Conservation (phyloP, 2,888 invertebrate genomes). For the Athrips mouffetella region DNA sequence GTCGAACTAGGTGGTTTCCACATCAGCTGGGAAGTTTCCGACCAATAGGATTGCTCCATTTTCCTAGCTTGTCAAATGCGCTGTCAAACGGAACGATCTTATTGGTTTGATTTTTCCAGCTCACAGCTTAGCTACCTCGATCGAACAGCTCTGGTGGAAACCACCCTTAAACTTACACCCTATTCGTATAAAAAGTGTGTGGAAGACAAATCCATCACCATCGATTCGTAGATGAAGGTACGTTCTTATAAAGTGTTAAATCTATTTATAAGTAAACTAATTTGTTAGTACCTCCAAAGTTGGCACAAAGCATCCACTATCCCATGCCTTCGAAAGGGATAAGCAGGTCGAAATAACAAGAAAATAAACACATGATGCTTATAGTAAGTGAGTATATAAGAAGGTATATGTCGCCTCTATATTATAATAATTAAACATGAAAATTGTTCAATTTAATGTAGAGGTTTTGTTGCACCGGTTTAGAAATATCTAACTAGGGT, state of each 20-base stretch:
- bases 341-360: slow-evolving; percentile 49
- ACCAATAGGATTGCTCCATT: too few relatives aligned
- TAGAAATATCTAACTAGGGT: too few relatives aligned
- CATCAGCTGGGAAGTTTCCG: too few relatives aligned
- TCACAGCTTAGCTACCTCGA: too few relatives aligned
- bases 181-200: slow-evolving; percentile 26
- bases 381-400: slow-evolving; percentile 9
- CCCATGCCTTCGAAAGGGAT: slow-evolving; percentile 53
- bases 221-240: slow-evolving; percentile 26
- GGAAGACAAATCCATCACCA: slow-evolving; percentile 29
- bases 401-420: slow-evolving; percentile 4
- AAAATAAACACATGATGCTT: slow-evolving; percentile 8
- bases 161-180: neutral
- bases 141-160: too few relatives aligned
- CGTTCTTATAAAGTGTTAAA: slow-evolving; percentile 13
- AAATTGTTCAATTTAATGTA: slow-evolving; percentile 3
- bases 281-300: slow-evolving; percentile 27
- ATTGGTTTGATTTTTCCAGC: too few relatives aligned
- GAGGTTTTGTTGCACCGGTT: neutral
- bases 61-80: too few relatives aligned
- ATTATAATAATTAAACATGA: slow-evolving; percentile 3
- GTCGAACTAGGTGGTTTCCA: too few relatives aligned
- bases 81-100: too few relatives aligned
- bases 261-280: slow-evolving; percentile 1
- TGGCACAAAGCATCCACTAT: slow-evolving; percentile 58